Evolutionary conservation across 53 echinoderm and acorn worm species (phyloP), one percentile per base, ranked within the genome.

Genomic region (Stichopus horrens): DNA sequence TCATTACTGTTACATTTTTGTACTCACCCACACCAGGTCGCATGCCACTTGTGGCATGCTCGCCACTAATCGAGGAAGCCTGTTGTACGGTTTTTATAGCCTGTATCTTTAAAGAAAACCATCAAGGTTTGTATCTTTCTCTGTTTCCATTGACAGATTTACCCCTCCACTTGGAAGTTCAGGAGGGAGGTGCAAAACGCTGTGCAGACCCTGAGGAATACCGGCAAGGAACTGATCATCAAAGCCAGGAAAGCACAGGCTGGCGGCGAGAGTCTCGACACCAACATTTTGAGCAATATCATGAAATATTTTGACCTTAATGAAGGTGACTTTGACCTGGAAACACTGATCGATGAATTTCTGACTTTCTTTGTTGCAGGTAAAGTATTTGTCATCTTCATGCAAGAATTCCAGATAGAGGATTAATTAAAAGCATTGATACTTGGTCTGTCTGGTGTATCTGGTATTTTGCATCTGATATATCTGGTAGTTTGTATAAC

Each of bases 311-410:
- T 76, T 53, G 88, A 52, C 6, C 74, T 83, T 2, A 5, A 78
- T 23, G 58, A 73, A 21, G 92, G 83, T 11, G 23, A 19, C 5
- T 88, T 88, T 54, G 91, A 91, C 10, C 73, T 88, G 90, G 93
- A 93, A 52, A 84, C 88, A 21, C 91, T 93, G 93, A 76, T 93
- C 18, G 93, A 93, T 79, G 90, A 93, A 14, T 93, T 93, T 51
- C 79, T 89, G 9, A 88, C 91, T 10, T 90, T 93, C 86, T 93
- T 93, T 76, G 68, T 93, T 21, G 93, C 90, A 21, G 93, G 93
- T 93, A 58, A 81, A 57, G 37, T 37, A 37, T 1, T 1, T 37
- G 37, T 37, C 37, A 37, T 37, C 37, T 37, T 37, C 37, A 37
- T 2, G 37, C 37, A 37, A 37, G 37, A 37, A 37, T 37, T 37